These are phyloP conservation scores for Hoplodrina blanda DNA, from an alignment of 2,888 invertebrate genomes.

Conservation along the genomic window DNA sequence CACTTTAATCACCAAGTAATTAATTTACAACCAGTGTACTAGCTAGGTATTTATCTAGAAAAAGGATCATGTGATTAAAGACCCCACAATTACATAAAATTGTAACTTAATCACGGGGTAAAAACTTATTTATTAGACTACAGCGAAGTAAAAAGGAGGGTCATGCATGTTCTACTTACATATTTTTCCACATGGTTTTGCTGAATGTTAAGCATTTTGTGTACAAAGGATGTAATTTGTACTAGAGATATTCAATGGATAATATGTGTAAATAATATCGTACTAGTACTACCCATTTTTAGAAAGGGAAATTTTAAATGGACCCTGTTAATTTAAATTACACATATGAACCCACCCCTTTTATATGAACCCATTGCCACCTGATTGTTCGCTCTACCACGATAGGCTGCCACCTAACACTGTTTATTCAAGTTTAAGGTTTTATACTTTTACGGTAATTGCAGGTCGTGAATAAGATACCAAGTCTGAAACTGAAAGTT, in stretches of 20 bases:
- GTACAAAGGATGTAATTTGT: background rate
- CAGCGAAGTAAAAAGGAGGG: too few species aligned
- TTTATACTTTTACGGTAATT: too few species aligned
- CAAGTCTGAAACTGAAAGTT: constrained; percentile 14
- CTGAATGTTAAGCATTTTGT: background rate
- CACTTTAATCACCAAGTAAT: constrained; percentile 40
- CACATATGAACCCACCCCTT: too few species aligned
- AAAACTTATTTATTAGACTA: background rate
- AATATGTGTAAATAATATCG: background rate
- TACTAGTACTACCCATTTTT: too few species aligned
- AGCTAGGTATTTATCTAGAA: constrained; percentile 23
- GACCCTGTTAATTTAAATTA: too few species aligned
- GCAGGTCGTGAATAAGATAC: background rate
- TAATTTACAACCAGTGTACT: constrained; percentile 34
- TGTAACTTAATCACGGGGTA: background rate
- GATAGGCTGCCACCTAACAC: background rate
- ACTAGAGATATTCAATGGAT: background rate
- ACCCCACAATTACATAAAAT: background rate
- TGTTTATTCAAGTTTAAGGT: too few species aligned
- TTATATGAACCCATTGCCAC: background rate
- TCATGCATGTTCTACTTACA: too few species aligned
- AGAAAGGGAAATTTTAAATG: too few species aligned
- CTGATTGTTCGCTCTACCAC: background rate
- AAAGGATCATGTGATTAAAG: constrained; percentile 15
- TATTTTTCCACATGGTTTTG: background rate